These are phyloP conservation scores for Ammodytes dubius DNA, from an alignment of 2,113 vertebrate species.

Conservation along the genomic window DNA sequence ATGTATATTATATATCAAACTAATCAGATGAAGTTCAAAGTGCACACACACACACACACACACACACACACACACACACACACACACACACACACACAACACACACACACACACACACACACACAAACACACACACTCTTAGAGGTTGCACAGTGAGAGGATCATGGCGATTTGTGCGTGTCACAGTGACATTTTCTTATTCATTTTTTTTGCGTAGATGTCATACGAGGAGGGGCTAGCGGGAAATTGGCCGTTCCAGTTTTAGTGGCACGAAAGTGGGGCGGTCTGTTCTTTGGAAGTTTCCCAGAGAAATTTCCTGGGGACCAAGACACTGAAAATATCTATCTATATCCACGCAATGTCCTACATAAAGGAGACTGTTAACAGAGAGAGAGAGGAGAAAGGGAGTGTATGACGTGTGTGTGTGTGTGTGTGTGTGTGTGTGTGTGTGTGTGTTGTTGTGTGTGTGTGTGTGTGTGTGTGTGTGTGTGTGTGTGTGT, in stretches of 20 bases:
- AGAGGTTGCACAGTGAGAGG: not conserved
- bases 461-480: conserved; percentile 58
- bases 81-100: not conserved
- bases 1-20: too few species aligned
- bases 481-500: conserved; percentile 36
- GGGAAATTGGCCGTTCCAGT: conserved; percentile 85
- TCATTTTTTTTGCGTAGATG: conserved; percentile 51
- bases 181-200: conserved; percentile 35
- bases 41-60: too few species aligned
- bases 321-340: conserved; percentile 88
- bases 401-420: conserved; percentile 30
- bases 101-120: not conserved
- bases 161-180: conserved; percentile 51
- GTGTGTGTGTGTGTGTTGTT: conserved; percentile 27
- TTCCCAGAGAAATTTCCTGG: conserved; percentile 87
- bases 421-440: conserved; percentile 40
- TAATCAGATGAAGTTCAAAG: too few species aligned
- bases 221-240: conserved; percentile 67
- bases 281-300: conserved; percentile 89
- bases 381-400: conserved; percentile 53
- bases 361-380: conserved; percentile 84
- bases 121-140: not conserved
- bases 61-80: not conserved
- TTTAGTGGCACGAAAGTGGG: conserved; percentile 85
- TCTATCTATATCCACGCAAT: conserved; percentile 84